Percentiles rank a stretch among this genome's conserved stretches.
Conservation (phyloP, 2,888 invertebrate species). For the Alloplasta piceator region DNA sequence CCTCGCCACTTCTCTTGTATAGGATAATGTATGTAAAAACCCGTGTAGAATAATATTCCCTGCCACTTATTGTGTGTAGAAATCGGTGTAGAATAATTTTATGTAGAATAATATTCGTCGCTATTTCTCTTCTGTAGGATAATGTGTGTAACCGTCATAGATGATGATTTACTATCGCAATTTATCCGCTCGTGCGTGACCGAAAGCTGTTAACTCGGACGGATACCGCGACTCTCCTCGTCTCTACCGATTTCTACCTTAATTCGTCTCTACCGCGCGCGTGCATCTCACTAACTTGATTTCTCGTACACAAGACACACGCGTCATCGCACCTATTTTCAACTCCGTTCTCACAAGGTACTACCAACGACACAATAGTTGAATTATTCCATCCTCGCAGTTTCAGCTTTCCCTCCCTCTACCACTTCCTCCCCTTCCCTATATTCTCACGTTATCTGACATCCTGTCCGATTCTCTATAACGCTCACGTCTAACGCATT, state of each 20-base stretch:
- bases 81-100: no score
- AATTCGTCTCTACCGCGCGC: conserved; percentile 13
- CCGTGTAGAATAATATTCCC: no score
- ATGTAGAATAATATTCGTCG: no score
- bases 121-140: no score
- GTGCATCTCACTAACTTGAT: conserved; percentile 60
- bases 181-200: conserved; percentile 73
- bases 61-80: no score
- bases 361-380: conserved; percentile 40
- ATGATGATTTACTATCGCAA: conserved; percentile 47
- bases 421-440: conserved; percentile 25
- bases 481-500: conserved; percentile 33
- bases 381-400: conserved; percentile 33
- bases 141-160: conserved; percentile 31
- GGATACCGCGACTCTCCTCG: conserved; percentile 48
- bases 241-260: background rate
- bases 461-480: conserved; percentile 22
- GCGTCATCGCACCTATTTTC: conserved; percentile 52
- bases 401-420: no score
- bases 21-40: no score
- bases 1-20: no score
- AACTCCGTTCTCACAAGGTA: conserved; percentile 19
- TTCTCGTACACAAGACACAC: conserved; percentile 47
- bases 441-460: conserved; percentile 9
- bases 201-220: conserved; percentile 74